Conservation (phyloP, 1,140 invertebrate species). For the Laupala kohalensis region DNA sequence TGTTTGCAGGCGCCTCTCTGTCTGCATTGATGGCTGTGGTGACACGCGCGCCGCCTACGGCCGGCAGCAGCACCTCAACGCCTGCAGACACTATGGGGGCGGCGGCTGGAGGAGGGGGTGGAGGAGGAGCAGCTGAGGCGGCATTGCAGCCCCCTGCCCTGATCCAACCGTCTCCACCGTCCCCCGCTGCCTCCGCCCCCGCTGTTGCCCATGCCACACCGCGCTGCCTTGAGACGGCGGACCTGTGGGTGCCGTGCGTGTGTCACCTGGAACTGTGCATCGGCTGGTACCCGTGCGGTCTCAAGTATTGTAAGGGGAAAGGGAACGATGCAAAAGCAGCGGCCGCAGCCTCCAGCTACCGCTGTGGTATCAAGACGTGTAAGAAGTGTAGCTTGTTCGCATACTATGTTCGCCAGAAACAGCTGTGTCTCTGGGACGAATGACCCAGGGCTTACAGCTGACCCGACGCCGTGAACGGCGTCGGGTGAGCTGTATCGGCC, state of each 20-base stretch:
- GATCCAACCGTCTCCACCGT: not conserved
- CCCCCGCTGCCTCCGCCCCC: not conserved
- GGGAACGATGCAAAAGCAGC: slow-evolving; percentile 37
- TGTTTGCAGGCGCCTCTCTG: slow-evolving; percentile 41
- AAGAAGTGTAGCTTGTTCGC: slow-evolving; percentile 75
- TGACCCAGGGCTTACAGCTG: slow-evolving; percentile 32
- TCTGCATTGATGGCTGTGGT: slow-evolving; percentile 30
- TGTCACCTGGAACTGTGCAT: slow-evolving; percentile 75
- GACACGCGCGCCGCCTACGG: slow-evolving; percentile 13
- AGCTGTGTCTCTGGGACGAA: slow-evolving; percentile 79
- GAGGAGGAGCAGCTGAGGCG: not conserved
- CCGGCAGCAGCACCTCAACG: slow-evolving; percentile 2
- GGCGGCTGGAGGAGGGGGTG: not conserved
- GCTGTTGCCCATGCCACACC: slow-evolving; percentile 25
- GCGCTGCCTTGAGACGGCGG: slow-evolving; percentile 46
- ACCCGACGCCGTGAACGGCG: not conserved
- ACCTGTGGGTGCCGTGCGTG: slow-evolving; percentile 53
- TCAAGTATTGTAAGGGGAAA: slow-evolving; percentile 82
- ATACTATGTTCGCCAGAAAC: slow-evolving; percentile 69
- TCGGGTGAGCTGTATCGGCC: not conserved
- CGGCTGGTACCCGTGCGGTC: slow-evolving; percentile 75
- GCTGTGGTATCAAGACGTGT: slow-evolving; percentile 92
- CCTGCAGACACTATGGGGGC: not conserved
- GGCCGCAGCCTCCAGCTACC: slow-evolving; percentile 45
- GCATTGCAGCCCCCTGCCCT: not conserved